Evolutionary conservation across 1,140 invertebrate genomes (phyloP).

Genomic region (Tenebrio molitor): DNA sequence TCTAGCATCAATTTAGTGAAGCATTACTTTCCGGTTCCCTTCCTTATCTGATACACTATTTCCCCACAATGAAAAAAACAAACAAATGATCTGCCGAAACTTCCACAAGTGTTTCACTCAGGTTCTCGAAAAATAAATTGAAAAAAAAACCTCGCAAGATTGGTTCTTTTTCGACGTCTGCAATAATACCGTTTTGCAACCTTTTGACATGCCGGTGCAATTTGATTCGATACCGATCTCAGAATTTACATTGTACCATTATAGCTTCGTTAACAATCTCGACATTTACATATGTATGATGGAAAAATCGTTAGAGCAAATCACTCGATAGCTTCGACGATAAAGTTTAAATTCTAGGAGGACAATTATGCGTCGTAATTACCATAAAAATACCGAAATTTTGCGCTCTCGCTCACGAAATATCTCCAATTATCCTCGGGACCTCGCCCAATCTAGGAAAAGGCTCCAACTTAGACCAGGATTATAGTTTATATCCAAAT

Average conservation of each 20-base stretch:
- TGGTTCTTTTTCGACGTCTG: no score
- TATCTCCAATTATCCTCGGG: no score
- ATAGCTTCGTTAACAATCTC: not conserved
- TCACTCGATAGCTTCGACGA: slow-evolving; percentile 1
- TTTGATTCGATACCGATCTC: slow-evolving; percentile 2
- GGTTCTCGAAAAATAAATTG: no score
- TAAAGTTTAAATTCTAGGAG: slow-evolving; percentile 1
- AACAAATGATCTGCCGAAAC: not conserved
- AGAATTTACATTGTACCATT: not conserved
- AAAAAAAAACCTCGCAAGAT: no score
- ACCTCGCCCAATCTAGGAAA: not conserved
- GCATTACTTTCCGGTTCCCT: slow-evolving; percentile 18
- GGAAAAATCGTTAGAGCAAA: slow-evolving; percentile 20
- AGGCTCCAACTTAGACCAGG: slow-evolving; percentile 12
- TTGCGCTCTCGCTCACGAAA: no score
- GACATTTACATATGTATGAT: slow-evolving; percentile 16
- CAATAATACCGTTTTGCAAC: no score
- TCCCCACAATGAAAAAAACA: slow-evolving; percentile 10
- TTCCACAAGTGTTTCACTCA: no score
- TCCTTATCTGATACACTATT: slow-evolving; percentile 25
- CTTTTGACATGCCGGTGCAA: not conserved
- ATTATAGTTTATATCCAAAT: slow-evolving; percentile 24
- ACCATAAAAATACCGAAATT: slow-evolving; percentile 12
- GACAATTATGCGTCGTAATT: slow-evolving; percentile 3
- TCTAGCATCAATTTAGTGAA: slow-evolving; percentile 33